Evolutionary conservation across 2,888 invertebrate species (phyloP), one percentile per base, ranked within the genome.

Genomic region (Cantharis nigra): DNA sequence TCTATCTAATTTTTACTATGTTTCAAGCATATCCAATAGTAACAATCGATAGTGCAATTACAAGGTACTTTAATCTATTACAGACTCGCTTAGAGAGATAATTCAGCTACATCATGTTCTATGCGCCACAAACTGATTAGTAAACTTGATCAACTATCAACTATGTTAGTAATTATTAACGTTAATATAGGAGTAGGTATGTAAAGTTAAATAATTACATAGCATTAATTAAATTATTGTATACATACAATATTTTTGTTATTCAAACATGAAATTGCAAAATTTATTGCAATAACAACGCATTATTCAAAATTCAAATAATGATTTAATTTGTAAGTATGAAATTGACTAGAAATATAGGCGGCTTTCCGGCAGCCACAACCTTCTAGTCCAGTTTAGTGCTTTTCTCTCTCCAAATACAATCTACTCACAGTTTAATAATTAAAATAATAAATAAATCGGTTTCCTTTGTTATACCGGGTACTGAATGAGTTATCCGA

Each of bases 1-100:
- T 33, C 13, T 33, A 11, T 30, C 33, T 13, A n/a, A 33, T 13
- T 33, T 33, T 33, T 33, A 9, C 13, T 33, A n/a, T n/a, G n/a
- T 13, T 33, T n/a, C n/a, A n/a, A 13, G 33, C 33, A 33, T 33
- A 33, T 13, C 33, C 13, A 33, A n/a, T 13, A 33, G 33, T 23
- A 65, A 69, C 69, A 63, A 69, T 69, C 74, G 74, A 74, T 69
- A 62, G 33, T 62, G 20, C 69, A 74, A 74, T 74, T 63, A 74
- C 62, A 30, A 74, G 67, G 49, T 69, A 49, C 70, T 74, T 70
- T 70, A 70, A 70, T 70, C 70, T 74, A 70, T 70, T 74, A 69
- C 23, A 18, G 69, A 74, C 63, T 69, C 74, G 26, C 16, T 69
- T 73, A 49, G 14, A 30, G 65, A 23, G 74, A 69, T 70, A 74